These are phyloP conservation scores for Epinotia nisella DNA, from an alignment of 2,888 invertebrate species.

Conservation along the genomic window DNA sequence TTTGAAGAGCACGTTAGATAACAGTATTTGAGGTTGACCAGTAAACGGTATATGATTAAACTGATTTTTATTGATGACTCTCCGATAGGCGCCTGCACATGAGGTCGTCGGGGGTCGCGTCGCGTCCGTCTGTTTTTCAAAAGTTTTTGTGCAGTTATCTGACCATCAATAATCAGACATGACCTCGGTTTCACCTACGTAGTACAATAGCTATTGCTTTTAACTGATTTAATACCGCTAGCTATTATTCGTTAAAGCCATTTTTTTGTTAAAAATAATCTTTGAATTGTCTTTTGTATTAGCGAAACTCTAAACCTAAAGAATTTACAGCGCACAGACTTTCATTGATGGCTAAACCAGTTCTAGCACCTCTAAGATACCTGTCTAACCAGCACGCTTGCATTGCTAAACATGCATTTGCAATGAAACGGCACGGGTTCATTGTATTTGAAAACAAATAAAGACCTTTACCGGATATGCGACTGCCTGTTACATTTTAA, in stretches of 20 bases:
- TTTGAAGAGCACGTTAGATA: slow-evolving; percentile 37
- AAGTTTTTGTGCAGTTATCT: slow-evolving; percentile 31
- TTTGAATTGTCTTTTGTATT: not conserved
- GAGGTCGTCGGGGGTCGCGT: slow-evolving; percentile 58
- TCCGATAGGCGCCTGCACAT: slow-evolving; percentile 54
- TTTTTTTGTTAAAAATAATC: not conserved
- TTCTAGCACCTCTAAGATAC: slow-evolving; percentile 54
- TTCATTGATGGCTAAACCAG: slow-evolving; percentile 58
- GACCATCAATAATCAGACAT: slow-evolving; percentile 33
- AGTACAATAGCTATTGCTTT: not conserved
- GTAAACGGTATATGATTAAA: slow-evolving; percentile 46
- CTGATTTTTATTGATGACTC: slow-evolving; percentile 58
- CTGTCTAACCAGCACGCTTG: slow-evolving; percentile 52
- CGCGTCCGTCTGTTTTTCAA: slow-evolving; percentile 57
- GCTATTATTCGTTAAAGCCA: not conserved
- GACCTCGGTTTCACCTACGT: slow-evolving; percentile 28
- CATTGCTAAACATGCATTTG: slow-evolving; percentile 56
- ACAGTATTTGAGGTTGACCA: slow-evolving; percentile 37
- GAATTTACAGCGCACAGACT: slow-evolving; percentile 22
- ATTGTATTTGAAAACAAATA: slow-evolving; percentile 59
- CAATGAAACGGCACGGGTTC: slow-evolving; percentile 61
- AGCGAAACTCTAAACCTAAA: slow-evolving; percentile 8
- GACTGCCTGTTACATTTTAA: slow-evolving; percentile 52
- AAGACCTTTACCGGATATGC: slow-evolving; percentile 63
- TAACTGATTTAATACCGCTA: too few relatives aligned